Evolutionary conservation across 2,888 invertebrate genomes (phyloP).

Genomic region (Catonia carolina): DNA sequence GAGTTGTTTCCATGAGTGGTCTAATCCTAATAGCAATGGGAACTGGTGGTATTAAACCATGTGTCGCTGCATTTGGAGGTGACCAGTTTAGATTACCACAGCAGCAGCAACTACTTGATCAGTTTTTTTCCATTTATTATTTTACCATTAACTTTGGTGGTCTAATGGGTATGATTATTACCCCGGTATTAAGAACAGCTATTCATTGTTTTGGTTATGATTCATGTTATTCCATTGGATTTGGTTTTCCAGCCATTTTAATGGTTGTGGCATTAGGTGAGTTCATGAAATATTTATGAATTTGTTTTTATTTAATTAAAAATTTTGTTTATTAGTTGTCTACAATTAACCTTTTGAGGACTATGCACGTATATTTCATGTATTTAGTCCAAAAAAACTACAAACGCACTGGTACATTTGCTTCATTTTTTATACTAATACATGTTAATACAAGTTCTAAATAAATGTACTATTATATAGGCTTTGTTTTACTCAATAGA

Average conservation of each 20-base stretch:
- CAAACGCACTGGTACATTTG: too few relatives aligned
- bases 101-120: conserved; percentile 44
- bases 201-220: conserved; percentile 60
- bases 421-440: too few relatives aligned
- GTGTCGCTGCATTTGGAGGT: conserved; percentile 80
- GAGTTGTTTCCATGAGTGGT: background rate
- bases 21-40: background rate
- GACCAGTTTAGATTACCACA: conserved; percentile 56
- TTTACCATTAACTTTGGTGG: conserved; percentile 69
- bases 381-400: too few relatives aligned
- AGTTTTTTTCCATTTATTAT: conserved; percentile 78
- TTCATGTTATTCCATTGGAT: conserved; percentile 65
- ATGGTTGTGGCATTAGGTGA: conserved; percentile 63
- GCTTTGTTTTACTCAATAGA: too few relatives aligned
- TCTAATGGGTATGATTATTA: conserved; percentile 59
- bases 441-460: too few relatives aligned
- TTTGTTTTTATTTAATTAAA: too few relatives aligned
- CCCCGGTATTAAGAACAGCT: conserved; percentile 62
- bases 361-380: too few relatives aligned
- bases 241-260: conserved; percentile 67
- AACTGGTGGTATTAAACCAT: conserved; percentile 74
- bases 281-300: too few relatives aligned
- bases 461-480: too few relatives aligned
- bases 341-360: too few relatives aligned
- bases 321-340: too few relatives aligned